Evolutionary conservation across 2,113 vertebrate species (phyloP).

Genomic region (Syngnathus scovelli): DNA sequence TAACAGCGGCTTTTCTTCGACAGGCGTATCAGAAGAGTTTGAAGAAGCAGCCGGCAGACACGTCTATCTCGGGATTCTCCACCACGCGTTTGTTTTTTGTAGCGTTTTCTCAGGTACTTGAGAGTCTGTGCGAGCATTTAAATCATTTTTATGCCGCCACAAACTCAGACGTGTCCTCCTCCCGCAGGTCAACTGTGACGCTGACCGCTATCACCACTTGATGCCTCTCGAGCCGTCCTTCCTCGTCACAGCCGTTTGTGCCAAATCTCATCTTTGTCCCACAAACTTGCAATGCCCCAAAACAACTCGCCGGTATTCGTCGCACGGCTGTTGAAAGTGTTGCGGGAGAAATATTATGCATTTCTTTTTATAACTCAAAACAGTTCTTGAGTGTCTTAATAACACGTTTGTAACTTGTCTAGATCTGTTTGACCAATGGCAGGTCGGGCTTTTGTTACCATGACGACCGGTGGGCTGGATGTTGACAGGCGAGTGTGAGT

Average conservation of each 20-base stretch:
- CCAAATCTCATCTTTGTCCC: slow-evolving; percentile 57
- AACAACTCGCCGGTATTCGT: slow-evolving; percentile 31
- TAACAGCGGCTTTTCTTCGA: neutral
- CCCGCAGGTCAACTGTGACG: slow-evolving; percentile 64
- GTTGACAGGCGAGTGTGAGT: neutral
- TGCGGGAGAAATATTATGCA: neutral
- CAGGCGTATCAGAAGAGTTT: slow-evolving; percentile 69
- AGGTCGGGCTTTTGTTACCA: neutral
- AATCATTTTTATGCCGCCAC: neutral
- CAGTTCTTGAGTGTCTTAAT: neutral
- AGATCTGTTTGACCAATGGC: neutral
- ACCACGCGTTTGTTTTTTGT: slow-evolving; percentile 62
- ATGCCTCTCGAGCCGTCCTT: slow-evolving; percentile 71
- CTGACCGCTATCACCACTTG: slow-evolving; percentile 44
- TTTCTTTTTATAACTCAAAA: neutral
- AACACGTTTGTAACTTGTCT: neutral
- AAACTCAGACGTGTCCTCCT: neutral
- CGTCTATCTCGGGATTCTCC: slow-evolving; percentile 62
- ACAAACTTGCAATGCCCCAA: slow-evolving; percentile 49
- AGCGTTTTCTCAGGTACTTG: slow-evolving; percentile 67
- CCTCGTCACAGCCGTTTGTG: slow-evolving; percentile 64
- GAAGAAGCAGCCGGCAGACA: slow-evolving; percentile 40
- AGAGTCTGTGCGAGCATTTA: too few relatives aligned
- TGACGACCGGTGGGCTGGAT: neutral
- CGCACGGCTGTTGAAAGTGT: slow-evolving; percentile 36